These are phyloP conservation scores for Meloidogyne chitwoodi DNA, from an alignment of 1,140 invertebrate species.

Conservation along the genomic window DNA sequence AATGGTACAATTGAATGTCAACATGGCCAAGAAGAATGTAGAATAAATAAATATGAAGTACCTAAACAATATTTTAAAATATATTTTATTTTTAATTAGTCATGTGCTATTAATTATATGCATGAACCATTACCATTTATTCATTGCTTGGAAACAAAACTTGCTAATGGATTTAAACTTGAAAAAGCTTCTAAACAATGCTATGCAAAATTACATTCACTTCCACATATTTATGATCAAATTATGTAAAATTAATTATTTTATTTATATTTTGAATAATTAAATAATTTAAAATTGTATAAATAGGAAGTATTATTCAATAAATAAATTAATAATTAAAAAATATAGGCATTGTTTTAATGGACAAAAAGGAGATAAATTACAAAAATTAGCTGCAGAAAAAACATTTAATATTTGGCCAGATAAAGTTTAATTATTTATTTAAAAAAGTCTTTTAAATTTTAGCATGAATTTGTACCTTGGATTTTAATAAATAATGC, in stretches of 20 bases:
- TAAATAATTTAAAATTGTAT: neutral
- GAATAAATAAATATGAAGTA: conserved; percentile 28
- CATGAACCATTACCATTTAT: conserved; percentile 25
- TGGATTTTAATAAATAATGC: conserved; percentile 24
- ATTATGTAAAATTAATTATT: too few relatives aligned
- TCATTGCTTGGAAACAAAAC: conserved; percentile 22
- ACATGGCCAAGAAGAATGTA: conserved; percentile 26
- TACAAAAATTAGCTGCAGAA: conserved; percentile 4
- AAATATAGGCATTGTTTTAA: conserved; percentile 21
- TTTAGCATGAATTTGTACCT: conserved; percentile 20
- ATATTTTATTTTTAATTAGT: neutral
- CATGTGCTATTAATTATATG: conserved; percentile 28
- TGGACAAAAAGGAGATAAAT: conserved; percentile 9
- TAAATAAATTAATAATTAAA: neutral
- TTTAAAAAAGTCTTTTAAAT: neutral
- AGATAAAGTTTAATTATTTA: conserved; percentile 3
- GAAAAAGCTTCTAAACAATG: conserved; percentile 31
- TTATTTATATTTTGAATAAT: too few relatives aligned
- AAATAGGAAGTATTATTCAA: neutral
- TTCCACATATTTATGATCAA: conserved; percentile 24
- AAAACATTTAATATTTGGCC: conserved; percentile 3
- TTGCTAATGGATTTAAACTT: conserved; percentile 14
- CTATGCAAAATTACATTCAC: conserved; percentile 18
- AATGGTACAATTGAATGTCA: conserved; percentile 27
- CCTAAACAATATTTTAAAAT: neutral